phyloP scores from a whole-genome alignment of 2,113 vertebrate genomes.

The Tursiops truncatus region DNA sequence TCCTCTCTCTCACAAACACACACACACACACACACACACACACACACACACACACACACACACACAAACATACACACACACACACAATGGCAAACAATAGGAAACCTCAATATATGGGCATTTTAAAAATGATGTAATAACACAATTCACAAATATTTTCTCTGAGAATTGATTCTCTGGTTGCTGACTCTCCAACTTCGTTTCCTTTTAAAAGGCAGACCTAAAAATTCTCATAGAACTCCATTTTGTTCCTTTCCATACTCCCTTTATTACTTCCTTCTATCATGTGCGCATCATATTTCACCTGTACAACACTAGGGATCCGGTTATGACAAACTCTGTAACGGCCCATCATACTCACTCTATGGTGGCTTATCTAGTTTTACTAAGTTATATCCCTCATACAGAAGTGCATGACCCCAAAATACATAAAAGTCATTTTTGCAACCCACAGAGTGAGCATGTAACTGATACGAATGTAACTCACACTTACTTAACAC shows the following conservation, averaged over 20 bases:
- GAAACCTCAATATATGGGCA: neutral
- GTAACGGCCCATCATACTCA: neutral
- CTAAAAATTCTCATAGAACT: neutral
- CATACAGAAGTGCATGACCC: constrained; percentile 8
- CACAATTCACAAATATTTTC: neutral
- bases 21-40: no score
- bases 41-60: neutral
- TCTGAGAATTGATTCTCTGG: neutral
- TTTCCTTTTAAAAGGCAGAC: constrained; percentile 16
- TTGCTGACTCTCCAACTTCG: neutral
- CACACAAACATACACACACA: neutral
- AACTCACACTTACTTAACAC: neutral
- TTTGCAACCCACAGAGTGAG: neutral
- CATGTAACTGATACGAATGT: neutral
- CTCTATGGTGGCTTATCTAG: neutral
- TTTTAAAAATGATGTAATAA: neutral
- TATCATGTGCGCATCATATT: neutral
- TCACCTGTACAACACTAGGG: constrained; percentile 26
- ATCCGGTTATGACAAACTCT: constrained; percentile 41
- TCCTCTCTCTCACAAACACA: neutral
- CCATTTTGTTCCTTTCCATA: constrained; percentile 22
- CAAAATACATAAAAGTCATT: neutral
- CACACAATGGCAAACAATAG: neutral
- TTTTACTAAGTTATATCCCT: constrained; percentile 43
- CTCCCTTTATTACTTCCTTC: constrained; percentile 31